A percentile compares a stretch with the other conserved stretches of the same genome.
Evolutionary conservation across 2,888 invertebrate genomes (phyloP).

Genomic region (Amphiduros pacificus): DNA sequence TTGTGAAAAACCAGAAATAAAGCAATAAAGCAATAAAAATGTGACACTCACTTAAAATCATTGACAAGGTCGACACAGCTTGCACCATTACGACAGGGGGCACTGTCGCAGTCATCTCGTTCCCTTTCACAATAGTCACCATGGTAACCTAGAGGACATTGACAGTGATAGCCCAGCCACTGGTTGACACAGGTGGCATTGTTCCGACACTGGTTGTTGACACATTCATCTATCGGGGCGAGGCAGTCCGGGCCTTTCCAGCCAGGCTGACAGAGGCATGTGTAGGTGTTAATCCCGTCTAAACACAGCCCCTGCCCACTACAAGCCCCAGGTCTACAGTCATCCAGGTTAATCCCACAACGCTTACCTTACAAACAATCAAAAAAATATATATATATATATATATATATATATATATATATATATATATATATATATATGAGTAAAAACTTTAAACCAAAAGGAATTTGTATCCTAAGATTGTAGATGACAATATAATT

Average conservation of each 20-base stretch:
- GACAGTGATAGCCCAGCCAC: constrained; percentile 6
- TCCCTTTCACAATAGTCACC: constrained; percentile 21
- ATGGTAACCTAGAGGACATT: constrained; percentile 12
- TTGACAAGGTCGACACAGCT: constrained; percentile 21
- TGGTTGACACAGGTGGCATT: constrained; percentile 23
- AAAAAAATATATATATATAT: background rate
- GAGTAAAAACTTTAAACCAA: too few species aligned
- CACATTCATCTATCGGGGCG: constrained; percentile 13
- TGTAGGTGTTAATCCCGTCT: constrained; percentile 24
- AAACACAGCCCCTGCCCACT: constrained; percentile 26
- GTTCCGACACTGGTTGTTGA: constrained; percentile 17
- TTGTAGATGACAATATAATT: too few species aligned
- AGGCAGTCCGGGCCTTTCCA: constrained; percentile 27
- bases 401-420: too few species aligned
- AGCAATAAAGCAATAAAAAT: too few species aligned
- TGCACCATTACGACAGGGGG: constrained; percentile 9
- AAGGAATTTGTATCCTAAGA: too few species aligned
- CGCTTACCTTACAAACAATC: constrained; percentile 12
- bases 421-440: too few species aligned
- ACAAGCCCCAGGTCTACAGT: constrained; percentile 22
- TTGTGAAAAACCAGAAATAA: too few species aligned
- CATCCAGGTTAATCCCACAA: constrained; percentile 26
- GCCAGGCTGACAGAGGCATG: constrained; percentile 27
- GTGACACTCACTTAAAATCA: constrained; percentile 19
- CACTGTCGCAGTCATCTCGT: constrained; percentile 14